Percentiles rank a stretch among this genome's conserved stretches.
Evolutionary conservation across 2,797 vertebrate genomes (phyloP).

Genomic region (Halcyon badia): DNA sequence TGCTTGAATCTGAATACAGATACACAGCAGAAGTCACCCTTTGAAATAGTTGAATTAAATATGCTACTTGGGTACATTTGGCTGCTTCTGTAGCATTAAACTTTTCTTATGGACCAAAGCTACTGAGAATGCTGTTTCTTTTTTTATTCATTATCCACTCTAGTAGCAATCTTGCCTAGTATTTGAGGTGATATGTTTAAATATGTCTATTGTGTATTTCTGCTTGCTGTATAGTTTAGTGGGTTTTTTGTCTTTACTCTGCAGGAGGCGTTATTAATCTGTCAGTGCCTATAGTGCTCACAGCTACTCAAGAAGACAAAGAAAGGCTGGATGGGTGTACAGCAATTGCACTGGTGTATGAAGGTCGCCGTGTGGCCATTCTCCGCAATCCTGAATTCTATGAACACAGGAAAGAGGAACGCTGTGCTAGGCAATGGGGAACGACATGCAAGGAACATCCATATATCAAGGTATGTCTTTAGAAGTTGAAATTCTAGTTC

Average conservation of each 20-base stretch:
- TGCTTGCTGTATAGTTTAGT: not conserved
- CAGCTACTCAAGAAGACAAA: conserved; percentile 89
- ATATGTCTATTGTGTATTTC: not conserved
- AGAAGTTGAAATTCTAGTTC: not conserved
- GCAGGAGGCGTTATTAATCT: conserved; percentile 96
- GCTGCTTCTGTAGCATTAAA: not conserved
- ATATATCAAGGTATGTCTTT: conserved; percentile 91
- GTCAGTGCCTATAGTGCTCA: conserved; percentile 95
- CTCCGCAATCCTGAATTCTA: conserved; percentile 97
- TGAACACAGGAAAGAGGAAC: conserved; percentile 95
- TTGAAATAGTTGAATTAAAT: not conserved
- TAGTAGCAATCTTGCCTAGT: not conserved
- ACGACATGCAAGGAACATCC: conserved; percentile 97
- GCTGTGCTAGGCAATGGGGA: conserved; percentile 96
- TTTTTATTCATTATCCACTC: not conserved
- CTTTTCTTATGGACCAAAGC: not conserved
- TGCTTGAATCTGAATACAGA: not conserved
- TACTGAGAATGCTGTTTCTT: not conserved
- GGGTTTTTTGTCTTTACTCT: not conserved
- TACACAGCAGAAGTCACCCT: not conserved
- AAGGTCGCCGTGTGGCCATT: conserved; percentile 91
- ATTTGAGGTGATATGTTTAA: not conserved
- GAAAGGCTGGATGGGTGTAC: conserved; percentile 92
- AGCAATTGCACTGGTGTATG: conserved; percentile 89
- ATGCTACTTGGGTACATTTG: not conserved